Conservation (phyloP, 2,113 vertebrate species). For the human (Homo sapiens) region GRCh38 chr4:159168501-159169000, state of each 20-base stretch:
- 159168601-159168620: background rate
- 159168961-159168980: background rate
- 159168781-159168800: background rate
- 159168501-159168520: background rate
- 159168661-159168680: background rate
- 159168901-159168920: background rate
- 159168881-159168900: accelerated
- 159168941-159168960: background rate
- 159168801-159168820: background rate
- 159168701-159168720: background rate
- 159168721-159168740: background rate
- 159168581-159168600: background rate
- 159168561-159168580: background rate
- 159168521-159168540: background rate
- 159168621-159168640: background rate
- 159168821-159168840: background rate
- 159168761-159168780: background rate
- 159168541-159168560: background rate
- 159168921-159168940: background rate
- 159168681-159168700: background rate
- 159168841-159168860: background rate
- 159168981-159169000: background rate
- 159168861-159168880: background rate
- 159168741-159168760: background rate
- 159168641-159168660: conserved; percentile 36